Evolutionary conservation across 23 tunicate species (phyloP), one percentile per base, ranked within the genome.

Genomic region (Ciona savignyi): DNA sequence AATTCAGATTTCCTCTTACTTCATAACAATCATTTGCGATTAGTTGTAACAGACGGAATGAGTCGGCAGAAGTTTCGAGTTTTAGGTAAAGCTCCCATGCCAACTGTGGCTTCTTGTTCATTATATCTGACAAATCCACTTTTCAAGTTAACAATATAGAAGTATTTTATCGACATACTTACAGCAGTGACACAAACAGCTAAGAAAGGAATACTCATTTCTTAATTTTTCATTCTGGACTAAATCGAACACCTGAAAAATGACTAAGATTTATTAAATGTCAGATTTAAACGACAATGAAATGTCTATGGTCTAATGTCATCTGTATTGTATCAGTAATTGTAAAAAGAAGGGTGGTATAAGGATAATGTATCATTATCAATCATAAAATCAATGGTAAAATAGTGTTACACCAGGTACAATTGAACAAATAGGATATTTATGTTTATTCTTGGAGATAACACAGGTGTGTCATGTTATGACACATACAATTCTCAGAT

Each of bases 101-200:
- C 63, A 56, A 81, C 9, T 83, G 71, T 2, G 98, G 86, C 65
- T 75, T 78, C 65, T 83, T 83, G 78, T 93, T 93, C 88, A 62
- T 80, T 64, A 93, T 93, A 49, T 82, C 96, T 89, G 31, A 27
- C 26, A 4, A 30, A 22, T 34, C 3, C 35, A 71, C 3, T 4
- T 68, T 68, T 25, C 3, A 11, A 6, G 9, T 23, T 6, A 63
- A 29, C n/a, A 63, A 11, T 4, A 6, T 21, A 63, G 70, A 19
- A 1, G 30, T 66, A 15, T 24, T 28, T 35, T 9, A 27, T 28
- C 2, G 15, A 27, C 23, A 2, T 0, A 89, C 96, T 82, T 82
- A 83, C 93, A 87, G 78, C 98, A 93, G 76, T 81, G 77, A 0
- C 95, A 80, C 51, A 93, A 68, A 94, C 98, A 93, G 56, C 95